Base-by-base conservation (phyloP, 2,113 vertebrate species). In the Toxostoma redivivum region DNA sequence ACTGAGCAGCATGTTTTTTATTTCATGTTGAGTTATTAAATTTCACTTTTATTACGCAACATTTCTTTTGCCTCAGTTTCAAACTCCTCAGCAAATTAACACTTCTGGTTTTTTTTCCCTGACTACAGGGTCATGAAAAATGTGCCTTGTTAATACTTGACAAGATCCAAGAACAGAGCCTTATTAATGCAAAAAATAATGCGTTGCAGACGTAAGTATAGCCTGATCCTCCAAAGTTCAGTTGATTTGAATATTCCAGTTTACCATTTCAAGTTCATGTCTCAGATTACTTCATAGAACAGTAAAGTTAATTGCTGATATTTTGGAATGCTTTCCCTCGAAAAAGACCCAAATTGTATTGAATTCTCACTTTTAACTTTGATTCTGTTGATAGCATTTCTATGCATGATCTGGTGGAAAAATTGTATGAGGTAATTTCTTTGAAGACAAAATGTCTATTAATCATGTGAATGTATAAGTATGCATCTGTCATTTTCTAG, bases 141-240 rank as follows among this genome's bases (percentile, higher is more conserved):
- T 99, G 99, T 97, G 99, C 99, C 95, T 96, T 99, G 98, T 94
- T 99, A 97, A 99, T 99, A 97, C 98, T 99, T 97, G 98, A 99
- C 98, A 99, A 99, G 97, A 98, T 99, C 94, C 97, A 99, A 53
- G 99, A 99, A 71, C 91, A 98, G 50, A 97, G 97, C 83, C 98
- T 99, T 93, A 98, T 99, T 69, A 99, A 99, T 38, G 98, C 98
- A 97, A 98, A 98, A 66, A 99, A 99, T 53, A 97, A 98, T 60
- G 98, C 99, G 44, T 98, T 99, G 95, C 99, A 99, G 97, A 99
- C 99, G 99, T 99, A 98, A 99, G 99, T 99, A 87, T 45, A 77
- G 38, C 21, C 45, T 77, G 42, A 80, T 71, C 54, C n/a, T 91
- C 58, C 90, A 33, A 33, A 86, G 48, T 76, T 90, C 35, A 69